Evolutionary conservation across 2,113 vertebrate genomes (phyloP), one percentile per base, ranked within the genome.

Genomic region (Pelmatolapia mariae): DNA sequence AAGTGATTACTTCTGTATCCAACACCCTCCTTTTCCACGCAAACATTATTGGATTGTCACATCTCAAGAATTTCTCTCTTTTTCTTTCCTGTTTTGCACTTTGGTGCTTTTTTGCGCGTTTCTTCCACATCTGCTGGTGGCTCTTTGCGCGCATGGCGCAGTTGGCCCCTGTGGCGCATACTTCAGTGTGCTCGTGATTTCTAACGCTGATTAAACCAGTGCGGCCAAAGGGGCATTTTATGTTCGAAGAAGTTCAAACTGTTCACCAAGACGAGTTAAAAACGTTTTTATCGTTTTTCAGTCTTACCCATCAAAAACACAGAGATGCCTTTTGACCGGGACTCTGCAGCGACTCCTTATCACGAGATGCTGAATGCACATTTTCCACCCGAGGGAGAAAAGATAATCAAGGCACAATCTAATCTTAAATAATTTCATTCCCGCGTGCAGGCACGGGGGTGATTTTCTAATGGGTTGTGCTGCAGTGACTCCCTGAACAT

Each of bases 341-440:
- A 80, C 29, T 15, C 63, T 52, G 83, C 86, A 80, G 76, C 12
- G 38, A 19, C 33, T 85, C 84, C 82, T 86, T 80, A 85, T 83
- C 91, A 84, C 9, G 4, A 71, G 76, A 36, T 82, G 89, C 87
- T 86, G 84, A 76, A 73, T 8, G 24, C 52, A 86, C 71, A 82
- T 53, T 81, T 91, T 80, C 43, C 84, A 86, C 86, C 84, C 86
- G 90, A 73, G 81, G 53, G 71, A 33, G 15, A 16, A 79, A 45
- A 36, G 13, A 76, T 54, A 87, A 93, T 93, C 83, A 87, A 89
- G 22, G 10, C 71, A 40, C 26, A 87, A 89, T 91, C 85, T 93
- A 76, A 94, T 95, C 92, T 85, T 29, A 78, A 83, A n/a, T 87
- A 76, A 90, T 93, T 86, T 87, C 47, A 88, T 88, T 87, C 66